Evolutionary conservation across 1,140 invertebrate genomes (phyloP), one percentile per base, ranked within the genome.

Genomic region (Scaptomyza montana): DNA sequence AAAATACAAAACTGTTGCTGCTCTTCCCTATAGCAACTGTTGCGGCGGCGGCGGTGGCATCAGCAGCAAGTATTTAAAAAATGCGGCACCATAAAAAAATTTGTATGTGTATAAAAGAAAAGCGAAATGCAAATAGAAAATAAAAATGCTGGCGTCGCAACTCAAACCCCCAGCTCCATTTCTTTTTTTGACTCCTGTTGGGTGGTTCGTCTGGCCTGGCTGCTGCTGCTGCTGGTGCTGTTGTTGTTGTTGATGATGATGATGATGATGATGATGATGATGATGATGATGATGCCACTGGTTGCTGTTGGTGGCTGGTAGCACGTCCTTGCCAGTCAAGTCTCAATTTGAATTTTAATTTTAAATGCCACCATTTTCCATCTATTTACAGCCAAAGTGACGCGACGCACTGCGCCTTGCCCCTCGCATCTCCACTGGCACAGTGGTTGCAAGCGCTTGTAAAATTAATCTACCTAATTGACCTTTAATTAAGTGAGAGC

Each of bases 321-420:
- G 80, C 81, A 80, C 81, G 81, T 86, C 81, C 81, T 86, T 86
- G 81, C 78, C 82, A 81, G 75, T 87, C 82, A 86, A 81, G 82
- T 78, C 82, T 87, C 82, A 86, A 86, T 86, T 86, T 86, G 82
- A 86, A 86, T 86, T 86, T 86, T 86, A 86, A 86, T 86, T 86
- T 86, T 81, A 86, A 86, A 86, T 86, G 84, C 82, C 84, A 82
- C 82, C 87, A 86, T 87, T 86, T 86, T 81, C 75, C 82, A 87
- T 78, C 82, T 87, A 78, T 75, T 78, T 73, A 72, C 49, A 66
- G 82, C 51, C 69, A 53, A 49, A 50, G 59, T 49, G 55, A n/a
- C 39, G 50, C 19, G 43, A 61, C 45, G 33, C 53, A 41, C 39
- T 46, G 16, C 49, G 46, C 12, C 53, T 13, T 47, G 33, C 45